These are phyloP conservation scores for Lycocerus yunnanus DNA, from an alignment of 2,888 invertebrate genomes.

Conservation along the genomic window DNA sequence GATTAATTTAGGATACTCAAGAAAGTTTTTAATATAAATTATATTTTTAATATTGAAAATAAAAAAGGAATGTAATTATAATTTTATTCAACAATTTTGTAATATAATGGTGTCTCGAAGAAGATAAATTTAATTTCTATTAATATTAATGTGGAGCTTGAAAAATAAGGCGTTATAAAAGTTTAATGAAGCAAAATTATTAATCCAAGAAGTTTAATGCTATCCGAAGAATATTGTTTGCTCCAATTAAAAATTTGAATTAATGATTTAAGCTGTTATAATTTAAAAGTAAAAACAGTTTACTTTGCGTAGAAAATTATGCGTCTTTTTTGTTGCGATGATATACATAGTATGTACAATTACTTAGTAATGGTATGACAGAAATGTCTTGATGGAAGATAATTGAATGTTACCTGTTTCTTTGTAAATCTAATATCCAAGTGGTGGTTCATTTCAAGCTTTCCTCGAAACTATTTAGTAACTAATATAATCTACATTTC, in stretches of 20 bases:
- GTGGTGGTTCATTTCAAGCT: constrained; percentile 14
- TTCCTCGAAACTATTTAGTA: constrained; percentile 27
- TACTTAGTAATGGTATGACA: background rate
- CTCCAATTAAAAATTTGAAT: background rate
- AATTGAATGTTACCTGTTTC: background rate
- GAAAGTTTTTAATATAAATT: background rate
- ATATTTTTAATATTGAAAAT: background rate
- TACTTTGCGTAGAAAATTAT: no score
- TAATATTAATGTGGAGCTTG: background rate
- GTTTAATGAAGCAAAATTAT: background rate
- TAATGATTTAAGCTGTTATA: background rate
- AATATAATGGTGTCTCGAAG: background rate
- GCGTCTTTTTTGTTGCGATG: background rate
- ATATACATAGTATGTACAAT: background rate
- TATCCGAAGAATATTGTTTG: background rate
- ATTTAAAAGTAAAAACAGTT: background rate
- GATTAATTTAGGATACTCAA: background rate
- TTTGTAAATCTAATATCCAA: background rate
- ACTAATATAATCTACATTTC: constrained; percentile 29
- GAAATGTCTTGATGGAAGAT: background rate
- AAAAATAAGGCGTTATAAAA: background rate
- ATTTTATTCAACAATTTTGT: background rate
- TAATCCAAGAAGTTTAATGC: background rate
- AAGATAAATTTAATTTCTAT: background rate
- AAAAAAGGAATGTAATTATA: background rate